Conservation (phyloP, 2,113 vertebrate genomes). For the Oryctolagus cuniculus region DNA sequence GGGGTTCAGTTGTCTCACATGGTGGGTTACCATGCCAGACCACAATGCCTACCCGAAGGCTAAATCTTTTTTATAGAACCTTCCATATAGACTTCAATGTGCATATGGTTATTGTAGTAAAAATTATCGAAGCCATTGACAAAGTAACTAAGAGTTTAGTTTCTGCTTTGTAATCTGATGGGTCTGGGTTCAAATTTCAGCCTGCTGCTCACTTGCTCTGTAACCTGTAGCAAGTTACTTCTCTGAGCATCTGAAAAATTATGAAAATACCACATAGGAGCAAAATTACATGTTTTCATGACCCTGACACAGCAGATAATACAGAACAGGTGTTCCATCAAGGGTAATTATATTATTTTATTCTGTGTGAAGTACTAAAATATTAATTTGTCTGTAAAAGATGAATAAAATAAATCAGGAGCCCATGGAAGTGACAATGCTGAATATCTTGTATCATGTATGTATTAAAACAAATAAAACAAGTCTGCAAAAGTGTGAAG, state of each 20-base stretch:
- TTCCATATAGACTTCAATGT: neutral
- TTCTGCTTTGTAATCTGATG: neutral
- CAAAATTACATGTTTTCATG: neutral
- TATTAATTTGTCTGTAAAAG: neutral
- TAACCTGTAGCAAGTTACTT: neutral
- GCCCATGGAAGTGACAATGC: neutral
- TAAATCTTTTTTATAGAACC: neutral
- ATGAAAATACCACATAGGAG: neutral
- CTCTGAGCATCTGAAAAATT: neutral
- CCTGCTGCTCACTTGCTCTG: neutral
- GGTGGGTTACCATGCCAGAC: too few species aligned
- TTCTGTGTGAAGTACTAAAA: neutral
- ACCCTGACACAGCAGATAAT: neutral
- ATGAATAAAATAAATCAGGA: neutral
- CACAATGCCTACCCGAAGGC: neutral
- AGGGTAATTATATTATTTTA: neutral
- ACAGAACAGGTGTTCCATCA: neutral
- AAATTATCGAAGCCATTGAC: neutral
- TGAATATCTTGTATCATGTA: neutral
- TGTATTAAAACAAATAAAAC: constrained; percentile 10
- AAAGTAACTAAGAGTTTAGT: neutral
- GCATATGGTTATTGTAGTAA: neutral
- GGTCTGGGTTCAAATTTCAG: neutral
- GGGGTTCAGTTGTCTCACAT: too few species aligned
- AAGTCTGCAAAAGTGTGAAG: neutral